Evolutionary conservation across 2,113 vertebrate species (phyloP).

Genomic region (Chaetodon auriga): DNA sequence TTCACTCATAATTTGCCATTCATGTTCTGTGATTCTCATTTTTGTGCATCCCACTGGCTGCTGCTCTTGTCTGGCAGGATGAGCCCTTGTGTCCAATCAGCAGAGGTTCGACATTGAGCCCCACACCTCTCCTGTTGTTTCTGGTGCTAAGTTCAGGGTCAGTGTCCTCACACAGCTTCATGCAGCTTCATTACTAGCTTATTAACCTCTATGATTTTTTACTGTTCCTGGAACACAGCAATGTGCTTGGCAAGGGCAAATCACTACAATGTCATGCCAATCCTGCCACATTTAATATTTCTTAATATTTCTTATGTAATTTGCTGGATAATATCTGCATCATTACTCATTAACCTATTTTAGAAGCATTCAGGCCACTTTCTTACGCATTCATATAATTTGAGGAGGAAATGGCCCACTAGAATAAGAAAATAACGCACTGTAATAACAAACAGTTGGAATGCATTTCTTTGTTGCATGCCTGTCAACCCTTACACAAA

Average conservation of each 20-base stretch:
- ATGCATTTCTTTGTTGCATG: constrained; percentile 8
- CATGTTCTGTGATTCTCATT: constrained; percentile 42
- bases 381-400: background rate
- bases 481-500: background rate
- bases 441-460: background rate
- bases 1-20: constrained; percentile 44
- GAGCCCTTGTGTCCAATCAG: constrained; percentile 92
- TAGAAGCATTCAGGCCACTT: background rate
- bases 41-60: constrained; percentile 83
- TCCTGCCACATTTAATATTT: background rate
- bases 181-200: background rate
- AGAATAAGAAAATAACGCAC: background rate
- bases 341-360: background rate
- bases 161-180: constrained; percentile 43
- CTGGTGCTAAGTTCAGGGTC: constrained; percentile 77
- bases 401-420: background rate
- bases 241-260: background rate
- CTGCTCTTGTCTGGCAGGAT: constrained; percentile 89
- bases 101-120: constrained; percentile 87
- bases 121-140: constrained; percentile 88
- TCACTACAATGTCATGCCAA: background rate
- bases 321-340: background rate
- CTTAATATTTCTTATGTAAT: background rate
- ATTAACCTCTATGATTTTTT: background rate
- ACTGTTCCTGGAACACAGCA: background rate